These are phyloP conservation scores for Homarus gammarus DNA, from an alignment of 2,888 invertebrate genomes.

Conservation along the genomic window DNA sequence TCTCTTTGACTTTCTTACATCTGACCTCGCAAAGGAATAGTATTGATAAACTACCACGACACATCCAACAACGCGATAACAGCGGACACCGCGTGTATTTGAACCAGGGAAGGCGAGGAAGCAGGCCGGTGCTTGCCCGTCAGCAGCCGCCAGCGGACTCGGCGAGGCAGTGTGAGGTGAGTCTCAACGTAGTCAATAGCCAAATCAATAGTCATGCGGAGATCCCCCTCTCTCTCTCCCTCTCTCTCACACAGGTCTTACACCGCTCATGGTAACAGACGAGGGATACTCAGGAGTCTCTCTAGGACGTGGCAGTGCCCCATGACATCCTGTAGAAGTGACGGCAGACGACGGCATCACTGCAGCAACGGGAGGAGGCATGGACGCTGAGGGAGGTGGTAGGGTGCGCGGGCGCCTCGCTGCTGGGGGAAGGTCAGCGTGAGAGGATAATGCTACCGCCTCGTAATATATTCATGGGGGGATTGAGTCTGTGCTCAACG, in stretches of 20 bases:
- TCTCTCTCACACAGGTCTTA: neutral
- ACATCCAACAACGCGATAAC: neutral
- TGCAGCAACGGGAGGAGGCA: neutral
- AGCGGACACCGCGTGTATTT: neutral
- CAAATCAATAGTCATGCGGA: conserved; percentile 53
- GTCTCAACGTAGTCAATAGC: conserved; percentile 52
- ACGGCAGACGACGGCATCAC: neutral
- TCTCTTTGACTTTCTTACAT: neutral
- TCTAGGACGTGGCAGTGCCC: neutral
- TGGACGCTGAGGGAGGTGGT: neutral
- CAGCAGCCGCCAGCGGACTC: conserved; percentile 19
- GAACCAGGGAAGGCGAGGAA: neutral
- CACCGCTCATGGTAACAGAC: neutral
- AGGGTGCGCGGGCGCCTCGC: neutral
- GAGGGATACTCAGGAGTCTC: neutral
- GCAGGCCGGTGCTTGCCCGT: conserved; percentile 30
- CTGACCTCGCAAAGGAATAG: neutral
- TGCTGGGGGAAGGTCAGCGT: neutral
- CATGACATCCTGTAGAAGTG: neutral
- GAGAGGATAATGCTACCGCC: neutral
- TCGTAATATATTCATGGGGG: neutral
- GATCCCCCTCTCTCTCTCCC: conserved; percentile 4
- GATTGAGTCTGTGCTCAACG: no score
- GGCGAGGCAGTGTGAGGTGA: conserved; percentile 16
- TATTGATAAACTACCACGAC: neutral